phyloP scores from a whole-genome alignment of 2,113 vertebrate genomes.

The Sitta europaea region DNA sequence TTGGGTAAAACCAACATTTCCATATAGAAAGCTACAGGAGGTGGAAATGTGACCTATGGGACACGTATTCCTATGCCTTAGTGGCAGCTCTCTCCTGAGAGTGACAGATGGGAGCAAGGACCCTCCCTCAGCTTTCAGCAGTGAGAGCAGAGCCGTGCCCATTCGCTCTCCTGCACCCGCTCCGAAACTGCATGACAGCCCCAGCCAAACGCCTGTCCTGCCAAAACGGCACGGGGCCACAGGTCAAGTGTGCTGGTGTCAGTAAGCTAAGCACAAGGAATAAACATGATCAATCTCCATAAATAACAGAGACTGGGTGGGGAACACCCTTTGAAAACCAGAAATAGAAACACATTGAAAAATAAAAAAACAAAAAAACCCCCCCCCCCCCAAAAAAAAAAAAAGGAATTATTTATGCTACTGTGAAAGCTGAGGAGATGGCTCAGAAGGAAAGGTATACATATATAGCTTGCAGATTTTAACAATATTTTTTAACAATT shows the following conservation, averaged over 20 bases:
- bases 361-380: too few relatives aligned
- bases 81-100: background rate
- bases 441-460: background rate
- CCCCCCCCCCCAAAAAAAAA: too few relatives aligned
- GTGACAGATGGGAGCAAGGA: background rate
- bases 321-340: background rate
- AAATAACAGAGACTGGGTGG: background rate
- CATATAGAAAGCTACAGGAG: background rate
- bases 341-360: background rate
- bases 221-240: background rate
- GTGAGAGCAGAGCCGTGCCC: accelerated
- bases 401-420: background rate
- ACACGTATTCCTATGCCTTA: background rate
- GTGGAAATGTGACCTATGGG: background rate
- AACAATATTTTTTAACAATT: background rate
- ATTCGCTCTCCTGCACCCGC: background rate
- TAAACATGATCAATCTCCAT: background rate
- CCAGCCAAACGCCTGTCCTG: background rate
- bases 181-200: background rate
- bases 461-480: background rate
- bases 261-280: background rate
- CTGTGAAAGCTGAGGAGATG: background rate
- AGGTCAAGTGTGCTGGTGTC: background rate
- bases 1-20: background rate
- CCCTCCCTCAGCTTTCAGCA: background rate